Evolutionary conservation across 2,113 vertebrate genomes (phyloP).

Genomic region (Lamprotornis superbus): DNA sequence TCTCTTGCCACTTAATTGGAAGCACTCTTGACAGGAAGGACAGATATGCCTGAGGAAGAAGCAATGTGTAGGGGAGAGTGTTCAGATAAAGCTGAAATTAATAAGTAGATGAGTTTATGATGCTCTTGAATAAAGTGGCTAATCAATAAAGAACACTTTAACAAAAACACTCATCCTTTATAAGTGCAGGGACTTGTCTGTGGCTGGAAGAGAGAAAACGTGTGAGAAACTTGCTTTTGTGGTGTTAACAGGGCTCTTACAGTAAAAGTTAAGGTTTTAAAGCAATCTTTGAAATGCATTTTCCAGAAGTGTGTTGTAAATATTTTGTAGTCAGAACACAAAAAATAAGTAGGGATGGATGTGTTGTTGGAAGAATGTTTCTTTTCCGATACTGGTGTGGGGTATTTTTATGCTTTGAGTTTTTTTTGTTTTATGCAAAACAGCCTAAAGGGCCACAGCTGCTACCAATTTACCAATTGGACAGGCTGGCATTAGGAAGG

Average conservation of each 20-base stretch:
- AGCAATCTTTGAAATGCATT: accelerated
- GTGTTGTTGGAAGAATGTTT: neutral
- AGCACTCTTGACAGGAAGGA: neutral
- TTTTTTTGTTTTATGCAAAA: neutral
- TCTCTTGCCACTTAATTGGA: slow-evolving; percentile 10
- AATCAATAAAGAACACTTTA: slow-evolving; percentile 41
- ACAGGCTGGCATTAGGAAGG: neutral
- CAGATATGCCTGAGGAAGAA: neutral
- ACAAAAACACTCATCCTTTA: neutral
- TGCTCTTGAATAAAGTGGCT: slow-evolving; percentile 17
- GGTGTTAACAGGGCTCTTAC: neutral
- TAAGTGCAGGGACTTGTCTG: neutral
- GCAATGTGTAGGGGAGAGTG: neutral
- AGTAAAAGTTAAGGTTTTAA: neutral
- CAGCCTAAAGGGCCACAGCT: neutral
- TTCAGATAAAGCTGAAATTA: slow-evolving; percentile 40
- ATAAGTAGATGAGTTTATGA: slow-evolving; percentile 34
- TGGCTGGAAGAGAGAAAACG: neutral
- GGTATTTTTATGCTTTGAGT: neutral
- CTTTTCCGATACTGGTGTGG: accelerated
- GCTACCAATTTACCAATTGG: neutral
- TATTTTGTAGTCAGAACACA: neutral
- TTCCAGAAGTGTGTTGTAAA: neutral
- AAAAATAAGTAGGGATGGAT: neutral
- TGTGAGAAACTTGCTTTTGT: neutral